Evolutionary conservation across 2,113 vertebrate genomes (phyloP).

Genomic region (Recurvirostra avosetta): DNA sequence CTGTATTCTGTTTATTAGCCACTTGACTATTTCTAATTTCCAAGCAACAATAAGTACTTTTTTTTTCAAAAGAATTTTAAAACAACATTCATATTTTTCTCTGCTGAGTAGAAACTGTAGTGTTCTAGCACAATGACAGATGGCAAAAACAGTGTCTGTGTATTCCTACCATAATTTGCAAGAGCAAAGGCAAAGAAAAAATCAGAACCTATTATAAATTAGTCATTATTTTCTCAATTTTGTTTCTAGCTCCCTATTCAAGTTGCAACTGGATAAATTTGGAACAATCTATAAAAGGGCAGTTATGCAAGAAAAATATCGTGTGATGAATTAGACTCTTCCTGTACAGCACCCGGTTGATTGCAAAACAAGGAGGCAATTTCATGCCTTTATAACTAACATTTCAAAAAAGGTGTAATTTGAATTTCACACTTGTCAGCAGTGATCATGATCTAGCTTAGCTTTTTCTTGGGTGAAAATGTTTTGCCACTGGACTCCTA

Average conservation of each 20-base stretch:
- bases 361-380: slow-evolving; percentile 17
- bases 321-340: slow-evolving; percentile 6
- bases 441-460: slow-evolving; percentile 7
- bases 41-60: background rate
- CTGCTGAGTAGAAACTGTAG: background rate
- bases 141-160: background rate
- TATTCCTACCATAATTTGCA: background rate
- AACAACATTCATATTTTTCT: background rate
- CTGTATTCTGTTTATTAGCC: background rate
- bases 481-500: background rate
- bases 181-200: background rate
- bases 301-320: background rate
- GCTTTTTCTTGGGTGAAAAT: background rate
- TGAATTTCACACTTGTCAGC: slow-evolving; percentile 38
- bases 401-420: background rate
- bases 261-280: background rate
- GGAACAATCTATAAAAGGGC: background rate
- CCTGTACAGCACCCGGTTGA: background rate
- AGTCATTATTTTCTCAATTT: background rate
- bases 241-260: background rate
- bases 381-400: slow-evolving; percentile 37
- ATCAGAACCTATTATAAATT: background rate
- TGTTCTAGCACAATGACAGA: background rate
- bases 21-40: background rate
- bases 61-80: background rate